phyloP scores from a whole-genome alignment of 2,113 vertebrate genomes.

The Marcusenius ussheri region DNA sequence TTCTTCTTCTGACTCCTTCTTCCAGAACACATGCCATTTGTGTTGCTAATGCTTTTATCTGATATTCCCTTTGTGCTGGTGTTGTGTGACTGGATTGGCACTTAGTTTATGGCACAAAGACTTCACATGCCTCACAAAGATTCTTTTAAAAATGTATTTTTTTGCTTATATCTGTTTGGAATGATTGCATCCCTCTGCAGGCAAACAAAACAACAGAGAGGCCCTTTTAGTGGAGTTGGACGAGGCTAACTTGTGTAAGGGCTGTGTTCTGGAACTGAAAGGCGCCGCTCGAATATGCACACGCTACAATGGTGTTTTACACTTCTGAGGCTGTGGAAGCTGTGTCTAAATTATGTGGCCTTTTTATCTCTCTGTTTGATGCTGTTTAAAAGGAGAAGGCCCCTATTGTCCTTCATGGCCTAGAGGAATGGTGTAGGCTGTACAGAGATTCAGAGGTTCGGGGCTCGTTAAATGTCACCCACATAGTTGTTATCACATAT shows the following conservation, averaged over 20 bases:
- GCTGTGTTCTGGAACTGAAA: constrained; percentile 10
- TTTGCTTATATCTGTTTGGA: constrained; percentile 36
- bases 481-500: constrained; percentile 66
- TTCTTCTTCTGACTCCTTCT: constrained; percentile 33
- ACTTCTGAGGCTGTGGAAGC: constrained; percentile 62
- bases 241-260: constrained; percentile 50
- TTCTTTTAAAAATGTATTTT: constrained; percentile 32
- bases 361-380: constrained; percentile 72
- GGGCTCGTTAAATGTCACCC: constrained; percentile 79
- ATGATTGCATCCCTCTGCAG: constrained; percentile 34
- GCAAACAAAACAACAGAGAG: constrained; percentile 35
- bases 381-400: constrained; percentile 72
- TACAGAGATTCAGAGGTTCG: constrained; percentile 57
- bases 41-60: constrained; percentile 63
- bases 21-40: constrained; percentile 58
- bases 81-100: constrained; percentile 51
- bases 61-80: constrained; percentile 61
- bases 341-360: constrained; percentile 60
- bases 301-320: constrained; percentile 69
- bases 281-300: constrained; percentile 59
- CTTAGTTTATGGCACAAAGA: constrained; percentile 44
- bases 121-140: constrained; percentile 39
- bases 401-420: constrained; percentile 74
- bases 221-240: constrained; percentile 29
- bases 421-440: constrained; percentile 71